Percentiles rank a stretch among this genome's conserved stretches.
phyloP scores from a whole-genome alignment of 1,140 invertebrate genomes.

The Berghia stephanieae region DNA sequence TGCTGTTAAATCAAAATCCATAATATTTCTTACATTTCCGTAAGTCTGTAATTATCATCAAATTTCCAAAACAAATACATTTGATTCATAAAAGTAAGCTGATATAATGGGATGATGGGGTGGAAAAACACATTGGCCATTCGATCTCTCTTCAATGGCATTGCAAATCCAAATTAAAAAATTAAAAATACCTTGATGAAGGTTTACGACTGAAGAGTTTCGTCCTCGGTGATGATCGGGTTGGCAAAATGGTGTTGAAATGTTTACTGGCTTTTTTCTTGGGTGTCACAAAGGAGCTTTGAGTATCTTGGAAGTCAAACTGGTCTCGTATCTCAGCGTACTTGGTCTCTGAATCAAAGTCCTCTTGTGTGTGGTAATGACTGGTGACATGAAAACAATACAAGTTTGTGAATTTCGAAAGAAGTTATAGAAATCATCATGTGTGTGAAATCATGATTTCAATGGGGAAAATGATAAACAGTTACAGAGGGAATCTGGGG shows the following conservation, averaged over 20 bases:
- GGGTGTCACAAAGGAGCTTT: slow-evolving; percentile 18
- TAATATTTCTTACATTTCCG: too few species aligned
- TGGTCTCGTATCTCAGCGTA: not conserved
- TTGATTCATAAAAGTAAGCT: too few species aligned
- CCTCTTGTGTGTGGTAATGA: not conserved
- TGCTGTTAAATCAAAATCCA: too few species aligned
- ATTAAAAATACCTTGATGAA: not conserved
- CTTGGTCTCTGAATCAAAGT: not conserved
- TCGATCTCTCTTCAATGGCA: too few species aligned
- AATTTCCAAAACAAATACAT: too few species aligned
- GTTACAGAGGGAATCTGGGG: too few species aligned
- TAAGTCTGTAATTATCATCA: too few species aligned
- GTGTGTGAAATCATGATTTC: not conserved
- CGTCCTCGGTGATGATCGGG: not conserved
- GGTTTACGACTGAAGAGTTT: not conserved
- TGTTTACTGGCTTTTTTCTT: slow-evolving; percentile 1
- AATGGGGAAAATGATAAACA: not conserved
- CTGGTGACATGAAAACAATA: not conserved
- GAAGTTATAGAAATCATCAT: not conserved
- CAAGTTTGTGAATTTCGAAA: too few species aligned
- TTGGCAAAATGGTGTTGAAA: not conserved
- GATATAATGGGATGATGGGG: too few species aligned
- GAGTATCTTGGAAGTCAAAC: slow-evolving; percentile 14
- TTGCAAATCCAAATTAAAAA: not conserved
- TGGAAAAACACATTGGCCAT: too few species aligned